Evolutionary conservation across 2,888 invertebrate species (phyloP), one percentile per base, ranked within the genome.

Genomic region (Apodemia mormo): DNA sequence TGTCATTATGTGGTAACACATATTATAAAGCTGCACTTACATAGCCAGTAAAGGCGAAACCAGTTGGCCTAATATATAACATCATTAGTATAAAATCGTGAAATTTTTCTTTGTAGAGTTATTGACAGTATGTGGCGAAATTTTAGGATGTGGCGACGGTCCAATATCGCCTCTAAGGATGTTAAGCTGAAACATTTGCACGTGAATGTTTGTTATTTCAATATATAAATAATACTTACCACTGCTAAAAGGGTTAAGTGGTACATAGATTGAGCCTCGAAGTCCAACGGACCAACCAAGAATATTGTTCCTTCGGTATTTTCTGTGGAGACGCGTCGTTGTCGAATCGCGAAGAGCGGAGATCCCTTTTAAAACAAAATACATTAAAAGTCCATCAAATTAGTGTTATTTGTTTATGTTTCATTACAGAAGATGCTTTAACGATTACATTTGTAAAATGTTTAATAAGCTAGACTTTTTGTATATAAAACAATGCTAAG

Each of bases 261-360:
- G 88, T 97, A 97, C 94, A 98, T 96, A 68, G 97, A 97, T 86
- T 96, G 96, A 68, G 95, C 96, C 85, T 98, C 98, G 82, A 97
- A 98, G 89, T 98, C 98, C 79, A 98, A 90, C 75, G 96, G 95
- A 68, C 96, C 96, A 70, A 96, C 94, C 64, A 97, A 90, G 79
- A 96, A 95, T 80, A 97, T 95, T 4, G 96, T 96, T 65, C 97
- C 97, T 82, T 97, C 96, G 12, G 97, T 97, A 80, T 96, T 96
- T 79, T 96, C 96, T 3, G 96, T 94, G 10, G 96, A 96, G 61
- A 96, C 94, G 74, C 97, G 95, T 76, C 95, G 95, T 82, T 97
- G 97, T 75, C 96, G 94, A 78, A 97, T 96, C 71, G 96, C 96
- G 83, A 97, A 97, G 73, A 96, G 94, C 67, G 95, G 94, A 52